Percentiles rank a stretch among this genome's conserved stretches.
These are phyloP conservation scores for Drosophila macrospina DNA, from an alignment of 2,888 invertebrate genomes.

Conservation along the genomic window DNA sequence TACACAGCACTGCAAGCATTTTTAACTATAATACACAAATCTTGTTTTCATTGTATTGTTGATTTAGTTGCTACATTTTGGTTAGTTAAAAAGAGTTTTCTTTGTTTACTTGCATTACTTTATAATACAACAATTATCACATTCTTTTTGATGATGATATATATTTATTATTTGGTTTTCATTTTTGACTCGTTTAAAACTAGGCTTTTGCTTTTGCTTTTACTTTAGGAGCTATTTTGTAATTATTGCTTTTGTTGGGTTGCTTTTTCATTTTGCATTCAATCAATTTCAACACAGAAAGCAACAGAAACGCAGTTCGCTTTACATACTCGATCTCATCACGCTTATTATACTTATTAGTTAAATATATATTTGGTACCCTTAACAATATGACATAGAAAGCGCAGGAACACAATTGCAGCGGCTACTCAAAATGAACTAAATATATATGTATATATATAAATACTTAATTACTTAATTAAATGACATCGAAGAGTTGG, in stretches of 20 bases:
- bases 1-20: constrained; percentile 44
- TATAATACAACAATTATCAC: constrained; percentile 81
- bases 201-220: constrained; percentile 48
- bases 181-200: constrained; percentile 53
- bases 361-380: constrained; percentile 20
- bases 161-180: constrained; percentile 65
- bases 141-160: constrained; percentile 81
- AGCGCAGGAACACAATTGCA: constrained; percentile 76
- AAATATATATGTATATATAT: constrained; percentile 9
- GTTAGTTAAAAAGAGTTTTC: constrained; percentile 33
- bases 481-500: constrained; percentile 7
- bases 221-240: constrained; percentile 39
- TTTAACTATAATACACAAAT: constrained; percentile 40
- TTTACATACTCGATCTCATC: constrained; percentile 24
- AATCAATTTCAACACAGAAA: constrained; percentile 23
- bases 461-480: constrained; percentile 1
- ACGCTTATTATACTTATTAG: constrained; percentile 29
- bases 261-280: constrained; percentile 24
- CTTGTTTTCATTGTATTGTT: constrained; percentile 20
- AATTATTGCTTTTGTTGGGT: constrained; percentile 40
- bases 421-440: constrained; percentile 45
- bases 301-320: constrained; percentile 30
- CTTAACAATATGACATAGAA: constrained; percentile 39
- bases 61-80: constrained; percentile 31
- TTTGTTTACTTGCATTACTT: constrained; percentile 73